These are phyloP conservation scores for Eremobia ochroleuca DNA, from an alignment of 2,888 invertebrate species.

Conservation along the genomic window DNA sequence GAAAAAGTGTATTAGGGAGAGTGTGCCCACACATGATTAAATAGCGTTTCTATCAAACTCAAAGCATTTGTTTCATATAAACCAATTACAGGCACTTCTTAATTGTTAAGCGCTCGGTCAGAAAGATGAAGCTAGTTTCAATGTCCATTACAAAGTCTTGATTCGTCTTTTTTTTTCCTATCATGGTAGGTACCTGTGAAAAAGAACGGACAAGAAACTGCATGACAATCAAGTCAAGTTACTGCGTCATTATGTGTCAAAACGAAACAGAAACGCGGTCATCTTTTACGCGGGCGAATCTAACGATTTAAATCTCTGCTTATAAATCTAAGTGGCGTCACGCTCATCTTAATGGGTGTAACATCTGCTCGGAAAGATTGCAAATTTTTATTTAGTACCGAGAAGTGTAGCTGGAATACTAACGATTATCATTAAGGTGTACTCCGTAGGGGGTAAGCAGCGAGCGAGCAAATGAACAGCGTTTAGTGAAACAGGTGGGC, in stretches of 20 bases:
- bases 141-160: no score
- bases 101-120: neutral
- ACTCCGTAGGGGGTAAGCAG: conserved; percentile 42
- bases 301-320: conserved; percentile 2
- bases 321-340: conserved; percentile 64
- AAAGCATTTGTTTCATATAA: neutral
- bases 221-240: neutral
- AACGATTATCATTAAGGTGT: conserved; percentile 75
- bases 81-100: neutral
- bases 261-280: no score
- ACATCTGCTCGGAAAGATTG: conserved; percentile 77
- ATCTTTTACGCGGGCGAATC: no score
- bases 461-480: conserved; percentile 63
- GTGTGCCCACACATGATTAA: neutral
- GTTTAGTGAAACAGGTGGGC: conserved; percentile 67
- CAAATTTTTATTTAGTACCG: conserved; percentile 80
- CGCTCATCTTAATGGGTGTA: conserved; percentile 74
- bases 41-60: no score
- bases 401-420: conserved; percentile 72
- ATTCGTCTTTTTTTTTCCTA: no score
- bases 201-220: neutral
- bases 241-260: no score
- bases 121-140: neutral
- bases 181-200: no score
- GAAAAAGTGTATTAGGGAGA: neutral